phyloP scores from a whole-genome alignment of 2,888 invertebrate species.

The Ferdinandea cuprea region DNA sequence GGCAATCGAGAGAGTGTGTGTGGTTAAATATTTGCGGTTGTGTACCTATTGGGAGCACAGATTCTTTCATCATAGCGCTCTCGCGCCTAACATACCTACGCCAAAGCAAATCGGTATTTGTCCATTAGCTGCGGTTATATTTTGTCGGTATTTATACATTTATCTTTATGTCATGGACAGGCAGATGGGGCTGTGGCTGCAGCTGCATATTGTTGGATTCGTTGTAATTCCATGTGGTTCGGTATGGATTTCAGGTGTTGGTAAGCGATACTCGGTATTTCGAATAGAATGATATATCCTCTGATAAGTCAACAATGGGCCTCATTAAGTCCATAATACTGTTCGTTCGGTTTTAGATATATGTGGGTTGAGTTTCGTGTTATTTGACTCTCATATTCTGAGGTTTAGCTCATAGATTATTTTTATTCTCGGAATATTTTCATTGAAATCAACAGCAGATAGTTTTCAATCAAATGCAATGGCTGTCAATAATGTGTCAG shows the following conservation, averaged over 20 bases:
- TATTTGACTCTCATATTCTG: too few species aligned
- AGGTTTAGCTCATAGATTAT: too few species aligned
- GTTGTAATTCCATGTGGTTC: background rate
- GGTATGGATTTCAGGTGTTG: background rate
- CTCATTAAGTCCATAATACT: background rate
- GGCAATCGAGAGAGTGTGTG: slow-evolving; percentile 59
- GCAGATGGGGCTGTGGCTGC: background rate
- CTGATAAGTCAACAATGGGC: background rate
- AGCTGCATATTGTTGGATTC: slow-evolving; percentile 17
- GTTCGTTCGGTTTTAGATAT: background rate
- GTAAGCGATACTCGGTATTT: background rate
- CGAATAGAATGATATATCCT: background rate
- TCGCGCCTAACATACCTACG: background rate
- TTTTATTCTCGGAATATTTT: too few species aligned
- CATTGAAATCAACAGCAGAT: too few species aligned
- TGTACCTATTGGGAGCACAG: slow-evolving; percentile 29
- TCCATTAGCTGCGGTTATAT: slow-evolving; percentile 61
- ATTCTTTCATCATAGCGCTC: slow-evolving; percentile 63
- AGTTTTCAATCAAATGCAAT: too few species aligned
- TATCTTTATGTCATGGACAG: slow-evolving; percentile 43
- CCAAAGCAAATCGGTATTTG: slow-evolving; percentile 40
- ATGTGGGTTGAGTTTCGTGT: too few species aligned
- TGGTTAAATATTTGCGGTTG: slow-evolving; percentile 63
- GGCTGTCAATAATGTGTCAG: too few species aligned
- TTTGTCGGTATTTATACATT: slow-evolving; percentile 58